Percentiles rank a stretch among this genome's conserved stretches.
Evolutionary conservation across 2,113 vertebrate species (phyloP).

Genomic region (Corydoras sp.): DNA sequence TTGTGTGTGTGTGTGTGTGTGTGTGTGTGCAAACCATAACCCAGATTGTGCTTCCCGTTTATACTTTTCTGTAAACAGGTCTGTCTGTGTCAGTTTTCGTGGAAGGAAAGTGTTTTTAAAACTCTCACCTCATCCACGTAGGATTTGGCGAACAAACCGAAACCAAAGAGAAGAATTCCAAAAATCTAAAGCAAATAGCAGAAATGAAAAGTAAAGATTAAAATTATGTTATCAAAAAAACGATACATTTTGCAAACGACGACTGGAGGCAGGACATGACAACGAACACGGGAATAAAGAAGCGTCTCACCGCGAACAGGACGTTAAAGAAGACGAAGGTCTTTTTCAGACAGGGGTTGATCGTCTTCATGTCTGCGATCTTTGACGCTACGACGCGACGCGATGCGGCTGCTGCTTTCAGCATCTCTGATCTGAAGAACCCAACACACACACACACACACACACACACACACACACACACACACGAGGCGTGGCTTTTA

Average conservation of each 20-base stretch:
- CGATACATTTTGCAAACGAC: background rate
- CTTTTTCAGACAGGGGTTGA: constrained; percentile 13
- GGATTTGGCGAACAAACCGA: background rate
- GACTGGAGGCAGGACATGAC: background rate
- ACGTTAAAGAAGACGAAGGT: constrained; percentile 15
- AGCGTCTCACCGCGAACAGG: constrained; percentile 13
- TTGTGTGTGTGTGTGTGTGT: too few species aligned
- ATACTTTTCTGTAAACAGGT: too few species aligned
- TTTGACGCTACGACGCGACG: too few species aligned
- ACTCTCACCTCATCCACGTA: background rate
- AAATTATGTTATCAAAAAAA: background rate
- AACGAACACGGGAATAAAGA: background rate
- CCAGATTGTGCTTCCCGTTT: too few species aligned
- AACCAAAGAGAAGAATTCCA: background rate
- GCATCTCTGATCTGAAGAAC: too few species aligned
- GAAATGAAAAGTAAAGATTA: background rate
- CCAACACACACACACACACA: too few species aligned
- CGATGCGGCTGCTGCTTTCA: too few species aligned
- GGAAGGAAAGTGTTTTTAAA: background rate
- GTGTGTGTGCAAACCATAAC: too few species aligned
- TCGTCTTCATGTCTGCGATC: background rate
- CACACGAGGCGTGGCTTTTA: too few species aligned
- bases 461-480: too few species aligned
- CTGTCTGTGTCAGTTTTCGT: background rate
- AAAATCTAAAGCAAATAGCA: background rate